Evolutionary conservation across 2,113 vertebrate genomes (phyloP).

Genomic region (Hymenochirus boettgeri): DNA sequence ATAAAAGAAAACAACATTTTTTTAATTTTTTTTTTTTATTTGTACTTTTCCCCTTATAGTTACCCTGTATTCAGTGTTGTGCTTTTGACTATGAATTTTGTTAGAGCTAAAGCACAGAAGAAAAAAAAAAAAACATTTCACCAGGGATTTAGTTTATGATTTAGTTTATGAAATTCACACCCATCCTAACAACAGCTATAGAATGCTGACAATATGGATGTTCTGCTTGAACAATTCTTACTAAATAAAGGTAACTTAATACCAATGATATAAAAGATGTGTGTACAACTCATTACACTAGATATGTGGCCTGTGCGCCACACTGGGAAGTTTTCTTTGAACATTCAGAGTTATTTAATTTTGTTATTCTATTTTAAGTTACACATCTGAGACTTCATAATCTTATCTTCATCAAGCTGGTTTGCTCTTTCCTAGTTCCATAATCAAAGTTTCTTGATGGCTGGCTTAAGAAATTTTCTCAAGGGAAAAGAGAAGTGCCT

Average conservation of each 20-base stretch:
- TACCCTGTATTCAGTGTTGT: too few relatives aligned
- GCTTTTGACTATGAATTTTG: too few relatives aligned
- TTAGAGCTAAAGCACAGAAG: too few relatives aligned
- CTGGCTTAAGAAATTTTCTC: conserved; percentile 42
- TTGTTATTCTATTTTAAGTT: conserved; percentile 46
- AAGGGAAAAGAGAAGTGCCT: conserved; percentile 25
- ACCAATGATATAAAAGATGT: conserved; percentile 34
- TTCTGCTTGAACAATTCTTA: conserved; percentile 15
- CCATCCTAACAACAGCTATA: neutral
- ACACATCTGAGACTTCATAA: conserved; percentile 40
- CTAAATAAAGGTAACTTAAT: conserved; percentile 33
- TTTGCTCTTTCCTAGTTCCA: conserved; percentile 44
- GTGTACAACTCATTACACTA: conserved; percentile 33
- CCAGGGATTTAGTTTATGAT: neutral
- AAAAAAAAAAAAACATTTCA: too few relatives aligned
- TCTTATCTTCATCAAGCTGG: conserved; percentile 51
- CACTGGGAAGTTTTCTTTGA: conserved; percentile 38
- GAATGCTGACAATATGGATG: conserved; percentile 12
- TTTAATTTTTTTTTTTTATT: too few relatives aligned
- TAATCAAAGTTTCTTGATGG: conserved; percentile 37
- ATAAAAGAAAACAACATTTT: too few relatives aligned
- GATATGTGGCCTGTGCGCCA: conserved; percentile 44
- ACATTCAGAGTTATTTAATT: conserved; percentile 46
- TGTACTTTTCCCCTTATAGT: too few relatives aligned
- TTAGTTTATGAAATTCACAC: neutral